Evolutionary conservation across 2,888 invertebrate species (phyloP).

Genomic region (Pecten maximus): DNA sequence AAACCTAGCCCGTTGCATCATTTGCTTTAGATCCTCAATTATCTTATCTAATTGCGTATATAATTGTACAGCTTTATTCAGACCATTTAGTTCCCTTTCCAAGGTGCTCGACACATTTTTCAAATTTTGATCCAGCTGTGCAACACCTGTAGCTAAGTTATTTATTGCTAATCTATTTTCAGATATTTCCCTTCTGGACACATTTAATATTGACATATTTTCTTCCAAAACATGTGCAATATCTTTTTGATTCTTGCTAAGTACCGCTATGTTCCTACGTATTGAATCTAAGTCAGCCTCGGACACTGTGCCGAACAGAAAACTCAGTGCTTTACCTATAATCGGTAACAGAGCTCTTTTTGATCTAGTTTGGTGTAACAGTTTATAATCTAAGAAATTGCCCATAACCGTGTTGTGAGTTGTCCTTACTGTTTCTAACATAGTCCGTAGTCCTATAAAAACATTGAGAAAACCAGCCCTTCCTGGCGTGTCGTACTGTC

Average conservation of each 20-base stretch:
- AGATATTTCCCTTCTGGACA: no score
- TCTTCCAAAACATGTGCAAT: no score
- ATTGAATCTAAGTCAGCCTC: background rate
- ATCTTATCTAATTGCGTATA: conserved; percentile 21
- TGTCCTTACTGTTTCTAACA: background rate
- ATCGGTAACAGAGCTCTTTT: background rate
- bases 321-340: no score
- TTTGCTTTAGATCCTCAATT: background rate
- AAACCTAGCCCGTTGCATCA: background rate
- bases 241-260: conserved; percentile 38
- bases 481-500: background rate
- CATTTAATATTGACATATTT: no score
- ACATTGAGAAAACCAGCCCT: background rate
- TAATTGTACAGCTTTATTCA: conserved; percentile 6
- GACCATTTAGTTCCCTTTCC: background rate
- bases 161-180: conserved; percentile 33
- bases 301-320: no score
- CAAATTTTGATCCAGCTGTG: background rate
- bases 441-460: background rate
- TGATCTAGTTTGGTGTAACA: background rate
- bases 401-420: background rate
- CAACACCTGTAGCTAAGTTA: background rate
- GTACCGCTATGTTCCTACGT: background rate
- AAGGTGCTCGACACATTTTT: background rate
- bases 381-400: background rate